Evolutionary conservation across 2,113 vertebrate species (phyloP).

Genomic region (Sylvietta virens): DNA sequence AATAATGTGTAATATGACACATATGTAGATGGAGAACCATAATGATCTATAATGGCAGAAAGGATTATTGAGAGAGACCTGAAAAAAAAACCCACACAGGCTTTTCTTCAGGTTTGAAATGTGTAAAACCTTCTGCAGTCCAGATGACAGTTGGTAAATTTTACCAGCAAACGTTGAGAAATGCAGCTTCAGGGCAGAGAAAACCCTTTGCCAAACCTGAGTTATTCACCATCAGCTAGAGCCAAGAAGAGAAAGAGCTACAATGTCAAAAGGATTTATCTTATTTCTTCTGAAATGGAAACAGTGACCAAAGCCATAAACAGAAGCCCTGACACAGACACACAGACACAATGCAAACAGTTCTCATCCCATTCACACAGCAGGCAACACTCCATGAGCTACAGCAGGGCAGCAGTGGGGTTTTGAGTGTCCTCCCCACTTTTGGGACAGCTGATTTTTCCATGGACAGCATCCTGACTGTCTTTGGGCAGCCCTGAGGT

Average conservation of each 20-base stretch:
- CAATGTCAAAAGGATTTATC: slow-evolving; percentile 40
- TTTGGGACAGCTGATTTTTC: background rate
- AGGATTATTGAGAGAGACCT: background rate
- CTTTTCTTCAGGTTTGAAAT: background rate
- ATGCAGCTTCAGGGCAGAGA: slow-evolving; percentile 6
- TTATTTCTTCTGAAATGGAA: slow-evolving; percentile 54
- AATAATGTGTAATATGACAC: background rate
- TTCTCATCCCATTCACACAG: background rate
- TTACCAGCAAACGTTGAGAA: background rate
- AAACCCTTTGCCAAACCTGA: background rate
- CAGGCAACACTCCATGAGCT: background rate
- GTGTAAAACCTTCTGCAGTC: background rate
- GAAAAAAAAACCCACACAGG: background rate
- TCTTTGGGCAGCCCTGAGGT: accelerated
- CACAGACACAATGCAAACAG: background rate
- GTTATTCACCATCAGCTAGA: background rate
- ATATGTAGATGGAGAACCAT: background rate
- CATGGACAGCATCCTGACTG: background rate
- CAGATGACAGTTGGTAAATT: background rate
- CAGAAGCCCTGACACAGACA: background rate
- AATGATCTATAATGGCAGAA: background rate
- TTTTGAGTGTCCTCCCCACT: background rate
- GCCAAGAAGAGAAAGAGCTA: slow-evolving; percentile 9
- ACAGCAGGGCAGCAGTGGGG: background rate
- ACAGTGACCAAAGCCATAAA: background rate